These are phyloP conservation scores for Morpho achilles DNA, from an alignment of 2,888 invertebrate genomes.

Conservation along the genomic window DNA sequence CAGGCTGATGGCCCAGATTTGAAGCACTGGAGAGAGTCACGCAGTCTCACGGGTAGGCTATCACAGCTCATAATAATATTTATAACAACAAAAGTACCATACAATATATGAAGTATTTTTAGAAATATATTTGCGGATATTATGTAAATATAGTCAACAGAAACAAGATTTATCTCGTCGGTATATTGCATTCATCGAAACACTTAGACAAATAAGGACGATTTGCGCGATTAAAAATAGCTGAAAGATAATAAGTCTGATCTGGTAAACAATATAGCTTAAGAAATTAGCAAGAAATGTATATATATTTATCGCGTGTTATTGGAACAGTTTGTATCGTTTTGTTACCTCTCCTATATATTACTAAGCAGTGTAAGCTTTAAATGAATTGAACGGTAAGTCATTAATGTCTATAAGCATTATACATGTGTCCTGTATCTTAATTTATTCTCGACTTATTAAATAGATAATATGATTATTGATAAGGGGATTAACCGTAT, in stretches of 20 bases:
- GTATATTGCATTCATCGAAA: slow-evolving; percentile 20
- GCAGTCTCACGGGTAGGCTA: too few relatives aligned
- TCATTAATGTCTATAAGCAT: neutral
- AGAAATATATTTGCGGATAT: slow-evolving; percentile 11
- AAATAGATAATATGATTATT: too few relatives aligned
- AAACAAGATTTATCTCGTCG: slow-evolving; percentile 14
- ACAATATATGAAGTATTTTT: slow-evolving; percentile 5
- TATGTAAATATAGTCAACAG: slow-evolving; percentile 11
- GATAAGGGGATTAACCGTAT: neutral
- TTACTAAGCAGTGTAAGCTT: too few relatives aligned
- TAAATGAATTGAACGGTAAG: too few relatives aligned
- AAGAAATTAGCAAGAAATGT: neutral
- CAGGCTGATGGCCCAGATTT: too few relatives aligned
- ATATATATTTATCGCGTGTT: too few relatives aligned
- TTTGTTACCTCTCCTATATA: too few relatives aligned
- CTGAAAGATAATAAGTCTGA: slow-evolving; percentile 22
- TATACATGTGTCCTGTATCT: neutral
- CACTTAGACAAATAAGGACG: slow-evolving; percentile 22
- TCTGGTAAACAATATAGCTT: slow-evolving; percentile 3
- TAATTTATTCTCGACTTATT: neutral
- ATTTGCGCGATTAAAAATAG: slow-evolving; percentile 23
- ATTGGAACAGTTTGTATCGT: too few relatives aligned
- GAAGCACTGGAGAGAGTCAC: too few relatives aligned
- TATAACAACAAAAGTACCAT: neutral
- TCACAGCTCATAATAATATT: too few relatives aligned